Evolutionary conservation across 2,113 vertebrate genomes (phyloP).

Genomic region (Colinus virginianus): DNA sequence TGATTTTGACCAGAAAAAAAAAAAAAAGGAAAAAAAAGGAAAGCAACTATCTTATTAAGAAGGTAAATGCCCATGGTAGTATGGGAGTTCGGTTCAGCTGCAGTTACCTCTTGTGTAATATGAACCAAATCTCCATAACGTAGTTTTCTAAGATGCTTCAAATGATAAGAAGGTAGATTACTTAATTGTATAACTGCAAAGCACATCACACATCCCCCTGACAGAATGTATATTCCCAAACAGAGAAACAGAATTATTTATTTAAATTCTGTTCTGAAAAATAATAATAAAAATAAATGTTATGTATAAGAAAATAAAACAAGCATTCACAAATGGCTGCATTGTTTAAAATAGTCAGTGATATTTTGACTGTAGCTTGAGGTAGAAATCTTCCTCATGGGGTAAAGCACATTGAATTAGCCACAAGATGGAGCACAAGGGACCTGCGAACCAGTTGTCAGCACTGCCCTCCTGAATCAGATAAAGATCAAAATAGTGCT

Average conservation of each 20-base stretch:
- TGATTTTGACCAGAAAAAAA: neutral
- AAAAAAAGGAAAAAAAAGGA: neutral
- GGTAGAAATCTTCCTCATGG: neutral
- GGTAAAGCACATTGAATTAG: neutral
- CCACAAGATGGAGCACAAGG: slow-evolving; percentile 59
- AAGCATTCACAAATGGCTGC: fast-evolving
- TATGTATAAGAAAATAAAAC: neutral
- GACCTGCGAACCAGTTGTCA: neutral
- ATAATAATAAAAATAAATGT: neutral
- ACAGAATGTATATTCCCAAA: neutral
- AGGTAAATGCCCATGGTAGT: neutral
- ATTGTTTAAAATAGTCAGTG: neutral
- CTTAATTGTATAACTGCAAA: neutral
- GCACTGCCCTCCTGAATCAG: neutral
- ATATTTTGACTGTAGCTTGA: neutral
- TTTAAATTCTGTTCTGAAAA: neutral
- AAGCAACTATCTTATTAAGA: neutral
- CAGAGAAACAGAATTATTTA: fast-evolving
- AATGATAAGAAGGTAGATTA: neutral
- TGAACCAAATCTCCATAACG: neutral
- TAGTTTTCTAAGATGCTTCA: neutral
- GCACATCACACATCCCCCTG: neutral
- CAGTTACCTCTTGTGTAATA: neutral
- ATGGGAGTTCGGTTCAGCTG: neutral
- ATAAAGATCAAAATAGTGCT: neutral